Evolutionary conservation across 2,797 vertebrate genomes (phyloP), one percentile per base, ranked within the genome.

Genomic region (Pyrocephalus nanus): DNA sequence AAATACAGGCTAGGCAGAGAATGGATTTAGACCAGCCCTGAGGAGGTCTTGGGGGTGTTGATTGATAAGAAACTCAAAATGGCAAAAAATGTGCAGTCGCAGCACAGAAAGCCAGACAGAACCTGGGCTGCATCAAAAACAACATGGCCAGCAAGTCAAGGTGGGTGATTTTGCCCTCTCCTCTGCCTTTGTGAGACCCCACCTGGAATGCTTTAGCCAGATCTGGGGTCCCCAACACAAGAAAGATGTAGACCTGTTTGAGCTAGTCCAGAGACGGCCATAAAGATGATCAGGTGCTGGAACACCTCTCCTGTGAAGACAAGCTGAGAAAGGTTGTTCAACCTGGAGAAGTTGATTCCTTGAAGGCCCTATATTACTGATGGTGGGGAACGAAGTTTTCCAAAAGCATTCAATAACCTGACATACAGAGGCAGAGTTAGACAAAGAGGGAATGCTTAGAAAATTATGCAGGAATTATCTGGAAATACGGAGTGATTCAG

Each of bases 71-170:
- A 66, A 30, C 30, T 77, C 45, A 53, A 10, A 30, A 27, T 23
- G 29, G 53, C 21, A 8, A 15, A 22, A 40, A 71, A 58, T 20
- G 18, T 32, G 21, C 15, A 4, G 17, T 47, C 8, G 8, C 29
- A 65, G 12, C 18, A 30, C 25, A 34, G 87, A 71, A 40, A 34
- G 21, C 45, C 21, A 65, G 1, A 17, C 2, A 4, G 27, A 15
- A 32, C 26, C 73, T 84, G 26, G 29, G 40, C 66, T 53, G 79
- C 58, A 53, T 17, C 53, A 34, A 65, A 32, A 77, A 17, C 66
- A 70, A 27, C 0, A 0, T n/a, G 43, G 23, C 4, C 71, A 76
- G 57, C 25, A 47, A 40, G 17, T 5, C 0, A 1, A 84, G 18
- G 25, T 1, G 40, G 12, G 25, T 30, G 12, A 34, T 65, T 53